These are phyloP conservation scores for Smithornis capensis DNA, from an alignment of 2,113 vertebrate genomes.

Conservation along the genomic window DNA sequence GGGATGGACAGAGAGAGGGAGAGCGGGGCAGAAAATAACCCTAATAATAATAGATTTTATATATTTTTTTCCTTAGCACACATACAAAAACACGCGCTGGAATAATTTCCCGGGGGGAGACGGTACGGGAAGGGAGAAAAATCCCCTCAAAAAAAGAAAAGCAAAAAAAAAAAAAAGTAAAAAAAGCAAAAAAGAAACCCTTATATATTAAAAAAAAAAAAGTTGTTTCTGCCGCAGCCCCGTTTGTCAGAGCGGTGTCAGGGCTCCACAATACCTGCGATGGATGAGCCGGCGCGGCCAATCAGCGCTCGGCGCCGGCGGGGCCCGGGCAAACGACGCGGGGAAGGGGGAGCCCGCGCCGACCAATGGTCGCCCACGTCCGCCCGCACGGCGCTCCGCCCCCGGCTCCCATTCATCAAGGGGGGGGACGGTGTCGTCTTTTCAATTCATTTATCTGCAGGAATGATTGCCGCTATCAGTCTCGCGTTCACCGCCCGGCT, in stretches of 20 bases:
- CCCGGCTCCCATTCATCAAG: conserved; percentile 98
- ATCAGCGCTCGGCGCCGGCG: conserved; percentile 92
- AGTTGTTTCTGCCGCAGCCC: conserved; percentile 82
- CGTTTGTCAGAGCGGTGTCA: conserved; percentile 86
- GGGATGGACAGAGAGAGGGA: conserved; percentile 1
- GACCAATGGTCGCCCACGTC: conserved; percentile 81
- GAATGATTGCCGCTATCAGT: conserved; percentile 99
- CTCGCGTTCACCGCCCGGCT: conserved; percentile 99
- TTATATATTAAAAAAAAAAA: conserved; percentile 48
- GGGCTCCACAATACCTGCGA: conserved; percentile 91
- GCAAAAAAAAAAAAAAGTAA: neutral
- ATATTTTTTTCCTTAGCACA: neutral
- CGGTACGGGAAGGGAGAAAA: too few relatives aligned
- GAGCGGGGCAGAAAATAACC: neutral
- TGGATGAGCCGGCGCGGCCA: conserved; percentile 92
- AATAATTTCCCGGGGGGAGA: neutral
- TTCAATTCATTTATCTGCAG: conserved; percentile 99
- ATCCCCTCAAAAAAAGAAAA: too few relatives aligned
- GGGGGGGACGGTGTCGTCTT: conserved; percentile 99
- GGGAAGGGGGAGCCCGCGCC: conserved; percentile 74
- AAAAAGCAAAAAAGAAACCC: neutral
- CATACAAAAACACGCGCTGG: neutral
- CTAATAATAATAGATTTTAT: neutral
- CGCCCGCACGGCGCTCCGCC: conserved; percentile 83
- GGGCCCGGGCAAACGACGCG: conserved; percentile 81